These are phyloP conservation scores for Volucella bombylans DNA, from an alignment of 2,888 invertebrate genomes.

Conservation along the genomic window DNA sequence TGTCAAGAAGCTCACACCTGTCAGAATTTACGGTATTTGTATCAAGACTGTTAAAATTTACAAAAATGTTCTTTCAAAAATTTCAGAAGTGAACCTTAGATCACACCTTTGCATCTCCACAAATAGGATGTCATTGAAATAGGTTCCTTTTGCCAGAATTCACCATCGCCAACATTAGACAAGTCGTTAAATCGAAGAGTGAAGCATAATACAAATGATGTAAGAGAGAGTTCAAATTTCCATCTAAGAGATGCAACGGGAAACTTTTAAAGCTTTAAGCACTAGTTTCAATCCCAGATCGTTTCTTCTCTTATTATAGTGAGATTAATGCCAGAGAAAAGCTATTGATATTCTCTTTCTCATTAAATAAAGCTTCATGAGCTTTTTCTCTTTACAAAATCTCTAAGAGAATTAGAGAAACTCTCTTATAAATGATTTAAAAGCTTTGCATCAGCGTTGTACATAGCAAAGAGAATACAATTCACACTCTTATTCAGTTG, in stretches of 20 bases:
- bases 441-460: no score
- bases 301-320: conserved; percentile 46
- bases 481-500: no score
- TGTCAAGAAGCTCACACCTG: no score
- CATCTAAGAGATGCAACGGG: conserved; percentile 10
- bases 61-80: no score
- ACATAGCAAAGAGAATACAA: no score
- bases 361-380: background rate
- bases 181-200: background rate
- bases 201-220: background rate
- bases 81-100: no score
- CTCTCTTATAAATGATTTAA: background rate
- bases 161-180: background rate
- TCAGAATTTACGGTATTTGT: no score
- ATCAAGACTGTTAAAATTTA: no score
- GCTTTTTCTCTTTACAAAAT: background rate
- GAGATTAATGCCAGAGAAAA: background rate
- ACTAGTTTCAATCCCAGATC: conserved; percentile 49
- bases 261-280: conserved; percentile 56
- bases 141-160: background rate
- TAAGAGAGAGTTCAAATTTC: conserved; percentile 7
- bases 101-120: no score
- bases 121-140: conserved; percentile 1
- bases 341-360: conserved; percentile 15
- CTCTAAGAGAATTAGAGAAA: background rate